Conservation (phyloP, 2,113 vertebrate genomes). For the Thamnaconus septentrionalis region DNA sequence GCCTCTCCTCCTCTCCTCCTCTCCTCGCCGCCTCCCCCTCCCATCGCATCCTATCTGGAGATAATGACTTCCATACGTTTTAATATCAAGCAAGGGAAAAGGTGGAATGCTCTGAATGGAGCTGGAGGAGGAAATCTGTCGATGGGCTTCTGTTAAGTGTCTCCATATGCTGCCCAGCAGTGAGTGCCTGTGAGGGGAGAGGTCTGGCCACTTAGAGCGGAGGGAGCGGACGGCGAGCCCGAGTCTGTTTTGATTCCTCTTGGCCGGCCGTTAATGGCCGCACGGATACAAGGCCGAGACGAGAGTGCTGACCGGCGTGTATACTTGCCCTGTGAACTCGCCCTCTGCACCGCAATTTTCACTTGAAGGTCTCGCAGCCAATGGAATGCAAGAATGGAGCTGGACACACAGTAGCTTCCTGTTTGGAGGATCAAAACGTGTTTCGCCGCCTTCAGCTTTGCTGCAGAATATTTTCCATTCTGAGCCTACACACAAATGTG, state of each 20-base stretch:
- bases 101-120: conserved; percentile 44
- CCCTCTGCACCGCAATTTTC: conserved; percentile 27
- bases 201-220: conserved; percentile 28
- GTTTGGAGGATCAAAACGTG: conserved; percentile 36
- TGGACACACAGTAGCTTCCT: conserved; percentile 36
- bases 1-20: conserved; percentile 16
- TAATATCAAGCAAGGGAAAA: conserved; percentile 56
- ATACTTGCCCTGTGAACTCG: conserved; percentile 39
- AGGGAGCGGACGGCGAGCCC: conserved; percentile 9
- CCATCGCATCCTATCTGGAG: conserved; percentile 37
- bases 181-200: conserved; percentile 41
- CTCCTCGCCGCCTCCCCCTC: conserved; percentile 13
- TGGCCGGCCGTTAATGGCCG: conserved; percentile 28
- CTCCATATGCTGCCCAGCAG: conserved; percentile 69
- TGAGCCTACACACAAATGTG: conserved; percentile 22
- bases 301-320: conserved; percentile 16
- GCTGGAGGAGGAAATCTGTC: conserved; percentile 68
- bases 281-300: conserved; percentile 45
- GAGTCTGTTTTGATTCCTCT: conserved; percentile 31
- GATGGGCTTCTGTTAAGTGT: conserved; percentile 77
- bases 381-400: conserved; percentile 19
- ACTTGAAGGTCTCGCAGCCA: conserved; percentile 28
- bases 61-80: conserved; percentile 71
- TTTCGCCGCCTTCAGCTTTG: conserved; percentile 37
- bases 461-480: conserved; percentile 41